A percentile compares a stretch with the other conserved stretches of the same genome.
Evolutionary conservation across 35 echinoderm and acorn worm genomes (phyloP).

Genomic region (Heliocidaris erythrogramma): DNA sequence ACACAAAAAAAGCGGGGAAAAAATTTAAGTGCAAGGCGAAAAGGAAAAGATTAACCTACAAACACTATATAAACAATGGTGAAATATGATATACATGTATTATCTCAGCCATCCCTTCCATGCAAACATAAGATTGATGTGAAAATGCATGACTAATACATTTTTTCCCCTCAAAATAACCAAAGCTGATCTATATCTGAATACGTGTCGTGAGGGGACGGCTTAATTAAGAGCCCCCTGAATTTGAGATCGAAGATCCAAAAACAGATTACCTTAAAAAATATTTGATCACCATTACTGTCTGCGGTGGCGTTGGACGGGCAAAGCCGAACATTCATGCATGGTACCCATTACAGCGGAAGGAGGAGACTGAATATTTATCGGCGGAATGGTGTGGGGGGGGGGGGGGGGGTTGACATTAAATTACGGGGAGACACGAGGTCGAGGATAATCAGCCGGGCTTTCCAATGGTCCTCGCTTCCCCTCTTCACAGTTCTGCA

Average conservation of each 20-base stretch:
- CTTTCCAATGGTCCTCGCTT: neutral
- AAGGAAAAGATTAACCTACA: too few species aligned
- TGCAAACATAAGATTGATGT: neutral
- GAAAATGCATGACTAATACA: neutral
- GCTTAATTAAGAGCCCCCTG: neutral
- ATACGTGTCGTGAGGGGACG: neutral
- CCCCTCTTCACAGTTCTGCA: neutral
- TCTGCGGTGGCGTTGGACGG: neutral
- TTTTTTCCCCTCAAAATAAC: neutral
- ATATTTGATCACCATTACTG: conserved; percentile 11
- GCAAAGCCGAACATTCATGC: neutral
- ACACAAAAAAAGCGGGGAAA: too few species aligned
- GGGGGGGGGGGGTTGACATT: neutral
- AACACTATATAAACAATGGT: too few species aligned
- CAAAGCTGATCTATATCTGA: neutral
- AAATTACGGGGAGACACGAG: neutral
- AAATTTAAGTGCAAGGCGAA: too few species aligned
- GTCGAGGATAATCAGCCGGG: neutral
- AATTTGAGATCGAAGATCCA: conserved; percentile 9
- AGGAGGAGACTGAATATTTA: neutral
- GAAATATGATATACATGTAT: too few species aligned
- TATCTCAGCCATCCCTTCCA: neutral
- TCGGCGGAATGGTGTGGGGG: neutral
- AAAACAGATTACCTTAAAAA: conserved; percentile 19
- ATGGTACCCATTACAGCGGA: neutral